These are phyloP conservation scores for Cyrtorhinus lividipennis DNA, from an alignment of 1,140 invertebrate genomes.

Conservation along the genomic window DNA sequence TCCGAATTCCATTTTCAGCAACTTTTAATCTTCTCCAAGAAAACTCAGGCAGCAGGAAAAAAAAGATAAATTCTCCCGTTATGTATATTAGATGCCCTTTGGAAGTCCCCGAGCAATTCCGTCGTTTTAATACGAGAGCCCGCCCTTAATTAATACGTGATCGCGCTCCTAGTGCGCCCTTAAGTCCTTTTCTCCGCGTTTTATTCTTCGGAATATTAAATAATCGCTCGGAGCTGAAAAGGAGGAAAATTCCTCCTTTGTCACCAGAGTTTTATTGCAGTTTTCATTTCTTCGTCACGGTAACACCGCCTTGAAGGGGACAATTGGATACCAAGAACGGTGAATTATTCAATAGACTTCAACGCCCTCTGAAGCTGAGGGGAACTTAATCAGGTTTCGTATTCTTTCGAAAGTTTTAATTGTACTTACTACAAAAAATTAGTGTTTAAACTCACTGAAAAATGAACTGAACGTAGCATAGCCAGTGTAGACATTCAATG, in stretches of 20 bases:
- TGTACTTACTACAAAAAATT: no score
- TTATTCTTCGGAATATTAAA: background rate
- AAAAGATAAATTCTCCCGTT: background rate
- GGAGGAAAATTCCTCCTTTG: background rate
- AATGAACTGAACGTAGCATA: no score
- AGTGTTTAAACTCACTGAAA: no score
- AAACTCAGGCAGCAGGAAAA: no score
- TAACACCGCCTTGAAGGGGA: no score
- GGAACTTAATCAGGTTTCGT: no score
- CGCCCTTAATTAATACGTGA: background rate
- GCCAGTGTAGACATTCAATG: no score
- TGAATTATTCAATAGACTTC: no score
- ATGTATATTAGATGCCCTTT: background rate
- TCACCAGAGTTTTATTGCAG: background rate
- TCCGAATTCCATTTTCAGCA: background rate
- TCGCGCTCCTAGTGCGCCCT: background rate
- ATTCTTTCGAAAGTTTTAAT: no score
- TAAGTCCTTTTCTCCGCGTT: background rate
- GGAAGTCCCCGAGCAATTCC: background rate
- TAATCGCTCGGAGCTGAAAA: background rate
- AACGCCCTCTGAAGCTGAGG: no score
- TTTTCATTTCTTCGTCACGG: no score
- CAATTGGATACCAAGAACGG: no score
- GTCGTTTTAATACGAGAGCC: background rate
- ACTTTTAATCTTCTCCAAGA: background rate